Conservation (phyloP, 2,797 vertebrate species). For the Gadopsis bispinosus region DNA sequence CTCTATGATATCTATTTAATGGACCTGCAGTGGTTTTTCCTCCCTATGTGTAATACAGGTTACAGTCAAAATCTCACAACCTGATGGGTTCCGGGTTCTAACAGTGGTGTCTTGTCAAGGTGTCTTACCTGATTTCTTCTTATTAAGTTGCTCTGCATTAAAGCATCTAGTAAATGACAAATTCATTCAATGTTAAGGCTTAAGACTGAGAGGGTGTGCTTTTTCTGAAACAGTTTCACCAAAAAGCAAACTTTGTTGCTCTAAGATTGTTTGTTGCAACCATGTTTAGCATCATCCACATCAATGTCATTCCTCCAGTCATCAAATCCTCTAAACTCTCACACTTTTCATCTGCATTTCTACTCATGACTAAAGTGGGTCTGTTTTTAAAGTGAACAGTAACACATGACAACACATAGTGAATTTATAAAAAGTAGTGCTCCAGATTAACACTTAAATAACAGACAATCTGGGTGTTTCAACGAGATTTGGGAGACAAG, state of each 20-base stretch:
- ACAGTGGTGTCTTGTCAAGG: conserved; percentile 6
- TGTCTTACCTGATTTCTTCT: conserved; percentile 2
- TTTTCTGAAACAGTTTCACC: conserved; percentile 41
- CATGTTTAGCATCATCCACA: neutral
- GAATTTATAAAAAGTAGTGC: neutral
- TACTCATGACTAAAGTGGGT: conserved; percentile 23
- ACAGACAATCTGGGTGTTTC: conserved; percentile 61
- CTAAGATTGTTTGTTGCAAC: conserved; percentile 32
- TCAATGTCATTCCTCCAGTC: neutral
- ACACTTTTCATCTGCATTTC: conserved; percentile 10
- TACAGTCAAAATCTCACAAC: conserved; percentile 8
- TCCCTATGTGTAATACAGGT: conserved; percentile 3
- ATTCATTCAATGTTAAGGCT: conserved; percentile 6
- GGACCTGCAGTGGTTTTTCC: conserved; percentile 18
- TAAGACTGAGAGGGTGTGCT: conserved; percentile 28
- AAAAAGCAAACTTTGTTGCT: conserved; percentile 33
- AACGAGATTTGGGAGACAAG: conserved; percentile 43
- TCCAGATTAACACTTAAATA: conserved; percentile 43
- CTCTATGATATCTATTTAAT: conserved; percentile 29
- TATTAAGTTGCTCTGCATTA: conserved; percentile 13
- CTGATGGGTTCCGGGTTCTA: conserved; percentile 6
- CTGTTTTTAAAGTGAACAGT: neutral
- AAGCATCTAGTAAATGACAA: conserved; percentile 24
- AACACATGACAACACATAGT: conserved; percentile 6
- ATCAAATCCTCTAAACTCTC: conserved; percentile 15